Percentiles rank a stretch among this genome's conserved stretches.
Evolutionary conservation across 1,140 invertebrate species (phyloP).

Genomic region (Macrobrachium nipponense): DNA sequence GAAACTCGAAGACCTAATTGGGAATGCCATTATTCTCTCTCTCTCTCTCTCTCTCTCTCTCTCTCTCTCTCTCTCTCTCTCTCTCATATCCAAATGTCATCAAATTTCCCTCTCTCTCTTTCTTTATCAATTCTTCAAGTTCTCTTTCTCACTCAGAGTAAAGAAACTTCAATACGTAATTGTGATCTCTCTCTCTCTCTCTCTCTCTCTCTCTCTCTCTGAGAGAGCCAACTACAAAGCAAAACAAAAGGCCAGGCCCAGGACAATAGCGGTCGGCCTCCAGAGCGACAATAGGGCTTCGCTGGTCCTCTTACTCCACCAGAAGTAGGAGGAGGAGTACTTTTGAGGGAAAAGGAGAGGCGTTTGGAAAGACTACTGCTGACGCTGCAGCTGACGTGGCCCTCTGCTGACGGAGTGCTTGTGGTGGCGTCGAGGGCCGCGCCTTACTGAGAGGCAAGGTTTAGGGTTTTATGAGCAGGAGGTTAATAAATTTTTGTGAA

Average conservation of each 20-base stretch:
- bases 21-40: too few relatives aligned
- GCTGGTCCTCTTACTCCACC: slow-evolving; percentile 25
- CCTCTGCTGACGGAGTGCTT: too few relatives aligned
- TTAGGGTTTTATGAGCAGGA: too few relatives aligned
- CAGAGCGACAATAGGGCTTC: slow-evolving; percentile 46
- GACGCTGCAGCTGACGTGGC: too few relatives aligned
- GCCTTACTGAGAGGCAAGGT: too few relatives aligned
- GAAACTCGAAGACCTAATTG: too few relatives aligned
- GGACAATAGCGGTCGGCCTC: slow-evolving; percentile 42
- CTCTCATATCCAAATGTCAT: too few relatives aligned
- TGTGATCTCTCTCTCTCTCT: slow-evolving; percentile 30
- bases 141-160: background rate
- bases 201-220: slow-evolving; percentile 40
- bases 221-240: slow-evolving; percentile 56
- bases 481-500: too few relatives aligned
- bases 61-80: slow-evolving; percentile 10
- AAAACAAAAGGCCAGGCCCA: slow-evolving; percentile 44
- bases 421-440: too few relatives aligned
- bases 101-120: background rate
- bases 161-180: too few relatives aligned
- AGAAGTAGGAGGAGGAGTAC: slow-evolving; percentile 17
- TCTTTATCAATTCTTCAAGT: background rate
- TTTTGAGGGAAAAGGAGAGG: slow-evolving; percentile 25
- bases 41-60: background rate
- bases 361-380: slow-evolving; percentile 7